Evolutionary conservation across 2,113 vertebrate species (phyloP).

Genomic region (Amphiprion percula): DNA sequence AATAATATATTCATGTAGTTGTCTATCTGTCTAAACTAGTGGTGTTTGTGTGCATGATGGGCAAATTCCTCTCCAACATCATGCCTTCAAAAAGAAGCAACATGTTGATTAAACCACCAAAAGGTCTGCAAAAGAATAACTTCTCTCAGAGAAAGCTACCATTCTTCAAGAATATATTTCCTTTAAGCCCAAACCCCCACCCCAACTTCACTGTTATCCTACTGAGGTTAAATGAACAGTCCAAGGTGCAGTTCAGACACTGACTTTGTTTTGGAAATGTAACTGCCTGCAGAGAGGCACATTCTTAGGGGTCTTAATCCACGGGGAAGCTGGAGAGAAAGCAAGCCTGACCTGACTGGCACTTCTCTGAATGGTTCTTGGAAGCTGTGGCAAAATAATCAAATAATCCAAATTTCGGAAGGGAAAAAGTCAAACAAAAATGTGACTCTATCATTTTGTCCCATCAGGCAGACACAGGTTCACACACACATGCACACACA

Average conservation of each 20-base stretch:
- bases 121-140: not conserved
- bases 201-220: not conserved
- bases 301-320: slow-evolving; percentile 68
- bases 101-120: too few relatives aligned
- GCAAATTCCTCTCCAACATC: too few relatives aligned
- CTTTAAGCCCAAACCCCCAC: not conserved
- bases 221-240: slow-evolving; percentile 11
- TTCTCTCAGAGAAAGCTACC: not conserved
- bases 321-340: slow-evolving; percentile 42
- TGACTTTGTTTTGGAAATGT: slow-evolving; percentile 41
- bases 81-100: too few relatives aligned
- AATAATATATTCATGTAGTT: too few relatives aligned
- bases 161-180: not conserved
- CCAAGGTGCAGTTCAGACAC: not conserved
- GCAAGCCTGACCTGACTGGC: slow-evolving; percentile 40
- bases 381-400: slow-evolving; percentile 24
- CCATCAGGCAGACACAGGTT: slow-evolving; percentile 27
- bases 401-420: not conserved
- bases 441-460: slow-evolving; percentile 13
- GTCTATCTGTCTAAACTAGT: too few relatives aligned
- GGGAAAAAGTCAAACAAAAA: slow-evolving; percentile 5
- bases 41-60: too few relatives aligned
- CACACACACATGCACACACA: slow-evolving; percentile 33
- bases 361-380: slow-evolving; percentile 35
- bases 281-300: slow-evolving; percentile 43